phyloP scores from a whole-genome alignment of 1,140 invertebrate species.

The Mactra quadrangularis region DNA sequence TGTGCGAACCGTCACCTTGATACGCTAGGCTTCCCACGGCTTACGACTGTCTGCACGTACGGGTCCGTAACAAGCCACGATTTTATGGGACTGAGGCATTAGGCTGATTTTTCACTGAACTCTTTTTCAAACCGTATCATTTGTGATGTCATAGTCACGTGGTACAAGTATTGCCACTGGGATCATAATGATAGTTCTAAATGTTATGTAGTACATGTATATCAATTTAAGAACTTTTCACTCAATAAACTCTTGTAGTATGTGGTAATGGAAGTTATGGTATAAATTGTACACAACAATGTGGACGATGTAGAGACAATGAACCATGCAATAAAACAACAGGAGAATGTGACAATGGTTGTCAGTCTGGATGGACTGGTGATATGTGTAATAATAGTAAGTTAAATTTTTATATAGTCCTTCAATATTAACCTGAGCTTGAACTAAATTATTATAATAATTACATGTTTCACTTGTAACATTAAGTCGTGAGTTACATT shows the following conservation, averaged over 20 bases:
- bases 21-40: too few species aligned
- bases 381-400: conserved; percentile 9
- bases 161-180: background rate
- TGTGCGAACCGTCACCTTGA: too few species aligned
- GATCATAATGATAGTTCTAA: background rate
- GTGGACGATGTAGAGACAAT: conserved; percentile 23
- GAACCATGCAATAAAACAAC: conserved; percentile 27
- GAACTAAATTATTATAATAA: background rate
- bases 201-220: background rate
- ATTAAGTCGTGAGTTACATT: too few species aligned
- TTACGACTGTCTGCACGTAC: too few species aligned
- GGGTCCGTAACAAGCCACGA: too few species aligned
- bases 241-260: conserved; percentile 17
- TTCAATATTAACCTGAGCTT: too few species aligned
- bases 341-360: conserved; percentile 19
- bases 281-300: background rate
- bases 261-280: conserved; percentile 52
- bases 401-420: background rate
- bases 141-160: too few species aligned
- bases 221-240: background rate
- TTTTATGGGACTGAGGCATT: too few species aligned
- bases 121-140: background rate
- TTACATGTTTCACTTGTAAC: background rate
- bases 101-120: background rate
- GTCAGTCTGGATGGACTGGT: conserved; percentile 31